Evolutionary conservation across 2,888 invertebrate species (phyloP).

Genomic region (Stenchaetothrips biformis): DNA sequence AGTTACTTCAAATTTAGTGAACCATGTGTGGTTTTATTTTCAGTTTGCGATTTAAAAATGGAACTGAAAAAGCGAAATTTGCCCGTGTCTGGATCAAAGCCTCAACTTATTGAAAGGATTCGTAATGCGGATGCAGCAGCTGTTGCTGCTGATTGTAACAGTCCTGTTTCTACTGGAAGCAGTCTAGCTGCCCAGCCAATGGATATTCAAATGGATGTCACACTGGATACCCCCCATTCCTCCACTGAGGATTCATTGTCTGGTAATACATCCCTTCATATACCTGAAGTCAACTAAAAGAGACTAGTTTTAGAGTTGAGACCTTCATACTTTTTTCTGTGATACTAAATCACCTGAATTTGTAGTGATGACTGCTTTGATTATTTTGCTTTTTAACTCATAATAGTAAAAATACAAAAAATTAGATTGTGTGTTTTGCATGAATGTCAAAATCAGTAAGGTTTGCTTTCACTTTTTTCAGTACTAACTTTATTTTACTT

Average conservation of each 20-base stretch:
- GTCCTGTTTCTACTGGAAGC: not conserved
- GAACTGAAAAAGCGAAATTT: slow-evolving; percentile 90
- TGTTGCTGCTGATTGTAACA: not conserved
- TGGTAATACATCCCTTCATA: not conserved
- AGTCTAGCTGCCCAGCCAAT: not conserved
- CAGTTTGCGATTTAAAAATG: slow-evolving; percentile 85
- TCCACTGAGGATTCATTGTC: slow-evolving; percentile 13
- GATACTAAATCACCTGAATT: too few species aligned
- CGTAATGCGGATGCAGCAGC: not conserved
- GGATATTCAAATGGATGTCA: slow-evolving; percentile 15
- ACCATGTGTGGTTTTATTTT: slow-evolving; percentile 30
- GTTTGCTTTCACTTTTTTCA: too few species aligned
- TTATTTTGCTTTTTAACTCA: too few species aligned
- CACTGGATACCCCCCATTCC: not conserved
- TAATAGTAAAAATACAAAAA: too few species aligned
- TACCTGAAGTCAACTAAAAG: too few species aligned
- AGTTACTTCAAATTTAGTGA: not conserved
- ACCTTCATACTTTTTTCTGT: too few species aligned
- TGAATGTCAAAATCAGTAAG: too few species aligned
- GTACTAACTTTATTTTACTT: too few species aligned
- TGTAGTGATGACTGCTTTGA: too few species aligned
- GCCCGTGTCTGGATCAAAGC: slow-evolving; percentile 94
- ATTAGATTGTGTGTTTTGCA: too few species aligned
- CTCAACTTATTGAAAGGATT: slow-evolving; percentile 81
- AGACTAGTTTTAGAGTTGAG: too few species aligned